These are phyloP conservation scores for Escarpia spicata DNA, from an alignment of 2,888 invertebrate genomes.

Conservation along the genomic window DNA sequence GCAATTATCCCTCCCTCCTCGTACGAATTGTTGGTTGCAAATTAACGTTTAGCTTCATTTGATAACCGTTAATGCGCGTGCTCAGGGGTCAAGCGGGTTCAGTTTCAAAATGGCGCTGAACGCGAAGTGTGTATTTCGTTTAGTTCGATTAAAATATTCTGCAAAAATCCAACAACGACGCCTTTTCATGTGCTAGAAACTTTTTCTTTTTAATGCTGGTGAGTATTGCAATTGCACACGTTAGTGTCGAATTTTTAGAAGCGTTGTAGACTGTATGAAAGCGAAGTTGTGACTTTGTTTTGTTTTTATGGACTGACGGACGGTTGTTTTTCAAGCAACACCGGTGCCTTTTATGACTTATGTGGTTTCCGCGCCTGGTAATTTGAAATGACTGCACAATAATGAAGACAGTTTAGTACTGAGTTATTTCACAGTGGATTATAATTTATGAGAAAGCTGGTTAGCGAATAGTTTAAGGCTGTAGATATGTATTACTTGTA, in stretches of 20 bases:
- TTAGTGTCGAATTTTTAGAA: not conserved
- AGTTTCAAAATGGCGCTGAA: slow-evolving; percentile 16
- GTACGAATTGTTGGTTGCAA: not conserved
- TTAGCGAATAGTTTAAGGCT: not conserved
- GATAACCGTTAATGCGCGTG: slow-evolving; percentile 16
- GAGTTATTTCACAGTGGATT: not conserved
- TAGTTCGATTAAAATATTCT: slow-evolving; percentile 6
- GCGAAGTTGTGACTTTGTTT: slow-evolving; percentile 16
- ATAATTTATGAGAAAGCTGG: not conserved
- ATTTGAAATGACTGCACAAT: not conserved
- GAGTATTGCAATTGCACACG: not conserved
- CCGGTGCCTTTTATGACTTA: not conserved
- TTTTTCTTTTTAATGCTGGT: not conserved
- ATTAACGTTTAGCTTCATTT: not conserved
- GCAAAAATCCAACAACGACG: not conserved
- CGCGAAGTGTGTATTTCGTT: slow-evolving; percentile 5
- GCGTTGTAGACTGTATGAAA: not conserved
- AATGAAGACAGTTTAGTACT: not conserved
- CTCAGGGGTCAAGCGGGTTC: slow-evolving; percentile 16
- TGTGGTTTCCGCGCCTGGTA: not conserved
- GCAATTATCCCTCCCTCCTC: not conserved
- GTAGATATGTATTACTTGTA: not conserved
- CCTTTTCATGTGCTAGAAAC: slow-evolving; percentile 3
- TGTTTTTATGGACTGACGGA: not conserved
- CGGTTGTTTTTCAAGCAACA: slow-evolving; percentile 8